These are phyloP conservation scores for Petaurus breviceps DNA, from an alignment of 2,113 vertebrate species.

Conservation along the genomic window DNA sequence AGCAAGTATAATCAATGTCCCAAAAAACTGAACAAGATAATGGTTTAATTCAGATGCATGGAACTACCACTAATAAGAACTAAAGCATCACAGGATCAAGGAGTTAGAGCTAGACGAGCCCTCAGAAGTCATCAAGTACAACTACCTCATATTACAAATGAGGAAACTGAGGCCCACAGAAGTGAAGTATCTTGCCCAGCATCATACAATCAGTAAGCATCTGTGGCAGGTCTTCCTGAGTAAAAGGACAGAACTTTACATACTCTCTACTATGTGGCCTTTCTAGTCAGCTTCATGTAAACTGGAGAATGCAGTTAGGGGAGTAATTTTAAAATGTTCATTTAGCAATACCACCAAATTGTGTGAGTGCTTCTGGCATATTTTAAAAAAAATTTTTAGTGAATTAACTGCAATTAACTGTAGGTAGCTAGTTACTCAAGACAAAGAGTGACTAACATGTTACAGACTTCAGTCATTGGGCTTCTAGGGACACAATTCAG, in stretches of 20 bases:
- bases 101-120: too few species aligned
- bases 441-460: background rate
- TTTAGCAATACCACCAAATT: constrained; percentile 16
- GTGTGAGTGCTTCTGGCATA: constrained; percentile 5
- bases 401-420: constrained; percentile 39
- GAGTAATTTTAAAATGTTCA: constrained; percentile 21
- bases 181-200: too few species aligned
- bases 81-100: too few species aligned
- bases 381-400: constrained; percentile 37
- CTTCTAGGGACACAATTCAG: background rate
- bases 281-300: background rate
- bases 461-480: constrained; percentile 9
- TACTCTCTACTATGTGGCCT: background rate
- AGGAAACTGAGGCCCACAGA: too few species aligned
- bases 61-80: too few species aligned
- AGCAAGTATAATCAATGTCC: background rate
- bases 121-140: too few species aligned
- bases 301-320: background rate
- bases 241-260: background rate
- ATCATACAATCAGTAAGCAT: background rate
- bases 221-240: background rate
- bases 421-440: background rate
- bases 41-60: too few species aligned
- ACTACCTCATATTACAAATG: too few species aligned
- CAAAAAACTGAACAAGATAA: too few species aligned